Conservation (phyloP, 2,888 invertebrate genomes). For the Thysanoteuthis rhombus region DNA sequence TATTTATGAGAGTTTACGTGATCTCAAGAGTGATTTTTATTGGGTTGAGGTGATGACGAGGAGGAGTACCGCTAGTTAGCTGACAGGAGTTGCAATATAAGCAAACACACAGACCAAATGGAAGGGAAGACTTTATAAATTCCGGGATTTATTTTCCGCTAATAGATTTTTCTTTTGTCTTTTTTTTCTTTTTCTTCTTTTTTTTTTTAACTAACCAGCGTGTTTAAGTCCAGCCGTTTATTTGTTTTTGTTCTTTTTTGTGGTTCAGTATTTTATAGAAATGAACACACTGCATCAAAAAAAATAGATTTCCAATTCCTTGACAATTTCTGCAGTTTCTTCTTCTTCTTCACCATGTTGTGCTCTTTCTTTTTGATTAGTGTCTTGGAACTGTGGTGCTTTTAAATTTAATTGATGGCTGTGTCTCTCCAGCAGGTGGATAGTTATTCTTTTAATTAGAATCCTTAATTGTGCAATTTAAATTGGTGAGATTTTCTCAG, state of each 20-base stretch:
- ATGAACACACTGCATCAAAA: conserved; percentile 12
- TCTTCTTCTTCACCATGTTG: background rate
- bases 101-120: background rate
- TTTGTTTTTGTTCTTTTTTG: background rate
- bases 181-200: background rate
- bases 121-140: conserved; percentile 12
- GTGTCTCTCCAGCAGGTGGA: background rate
- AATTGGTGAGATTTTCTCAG: background rate
- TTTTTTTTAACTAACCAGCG: background rate
- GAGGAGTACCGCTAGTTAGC: conserved; percentile 12
- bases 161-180: background rate
- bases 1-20: background rate
- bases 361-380: background rate
- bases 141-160: background rate
- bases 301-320: background rate
- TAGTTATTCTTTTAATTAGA: background rate
- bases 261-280: conserved; percentile 12
- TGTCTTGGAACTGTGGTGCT: background rate
- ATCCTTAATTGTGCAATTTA: background rate
- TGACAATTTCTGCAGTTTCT: conserved; percentile 12
- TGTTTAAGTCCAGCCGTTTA: background rate
- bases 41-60: conserved; percentile 12
- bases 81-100: background rate
- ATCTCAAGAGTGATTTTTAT: conserved; percentile 24
- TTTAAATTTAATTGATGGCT: background rate